A percentile compares a stretch with the other conserved stretches of the same genome.
These are phyloP conservation scores for Muscicapa striata DNA, from an alignment of 2,797 vertebrate species.

Conservation along the genomic window DNA sequence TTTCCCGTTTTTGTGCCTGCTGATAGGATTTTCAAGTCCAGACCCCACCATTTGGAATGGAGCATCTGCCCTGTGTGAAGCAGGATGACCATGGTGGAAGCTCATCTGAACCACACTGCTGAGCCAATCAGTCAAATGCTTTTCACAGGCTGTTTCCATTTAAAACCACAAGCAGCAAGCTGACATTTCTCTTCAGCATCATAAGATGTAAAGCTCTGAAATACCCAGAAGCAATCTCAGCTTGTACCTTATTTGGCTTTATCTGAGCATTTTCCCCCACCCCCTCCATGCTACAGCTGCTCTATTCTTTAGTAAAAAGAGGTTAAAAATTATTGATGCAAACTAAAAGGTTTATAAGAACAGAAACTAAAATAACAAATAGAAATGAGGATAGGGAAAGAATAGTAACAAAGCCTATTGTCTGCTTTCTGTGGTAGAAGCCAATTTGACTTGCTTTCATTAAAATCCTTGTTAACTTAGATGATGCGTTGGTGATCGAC, in stretches of 20 bases:
- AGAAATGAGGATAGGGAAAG: constrained; percentile 2
- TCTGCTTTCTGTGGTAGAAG: constrained; percentile 39
- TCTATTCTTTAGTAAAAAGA: constrained; percentile 8
- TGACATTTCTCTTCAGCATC: constrained; percentile 53
- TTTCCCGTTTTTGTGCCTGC: not conserved
- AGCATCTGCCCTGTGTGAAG: constrained; percentile 25
- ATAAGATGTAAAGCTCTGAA: constrained; percentile 45
- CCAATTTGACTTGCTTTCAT: constrained; percentile 61
- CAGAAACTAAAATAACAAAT: constrained; percentile 6
- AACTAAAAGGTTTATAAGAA: constrained; percentile 42
- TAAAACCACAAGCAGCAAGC: constrained; percentile 45
- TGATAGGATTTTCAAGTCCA: not conserved
- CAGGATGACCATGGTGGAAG: constrained; percentile 38
- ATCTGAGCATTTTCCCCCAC: accelerated
- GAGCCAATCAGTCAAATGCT: constrained; percentile 34
- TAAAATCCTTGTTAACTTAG: constrained; percentile 68
- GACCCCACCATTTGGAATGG: not conserved
- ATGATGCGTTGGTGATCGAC: constrained; percentile 21
- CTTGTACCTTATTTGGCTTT: constrained; percentile 23
- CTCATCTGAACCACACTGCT: constrained; percentile 12
- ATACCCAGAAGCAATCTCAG: constrained; percentile 37
- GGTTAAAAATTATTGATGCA: constrained; percentile 19
- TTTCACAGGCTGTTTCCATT: constrained; percentile 33
- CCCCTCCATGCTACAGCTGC: not conserved
- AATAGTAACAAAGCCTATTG: constrained; percentile 57